These are phyloP conservation scores for Neodiprion lecontei DNA, from an alignment of 1,140 invertebrate species.

Conservation along the genomic window DNA sequence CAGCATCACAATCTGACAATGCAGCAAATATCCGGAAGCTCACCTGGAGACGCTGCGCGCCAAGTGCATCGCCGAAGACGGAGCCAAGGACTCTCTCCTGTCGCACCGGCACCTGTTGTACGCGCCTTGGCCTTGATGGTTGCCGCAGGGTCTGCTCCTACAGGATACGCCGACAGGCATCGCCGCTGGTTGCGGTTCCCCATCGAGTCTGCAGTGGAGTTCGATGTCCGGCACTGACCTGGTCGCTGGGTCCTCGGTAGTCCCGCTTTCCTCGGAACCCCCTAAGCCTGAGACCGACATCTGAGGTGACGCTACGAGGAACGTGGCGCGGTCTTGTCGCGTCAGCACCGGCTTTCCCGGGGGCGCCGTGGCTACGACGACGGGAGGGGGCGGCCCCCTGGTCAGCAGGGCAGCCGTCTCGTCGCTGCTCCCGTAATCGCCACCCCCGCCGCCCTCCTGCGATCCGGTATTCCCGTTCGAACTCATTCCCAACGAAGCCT, in stretches of 20 bases:
- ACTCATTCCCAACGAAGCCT: slow-evolving; percentile 41
- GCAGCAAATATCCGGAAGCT: slow-evolving; percentile 7
- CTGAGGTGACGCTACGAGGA: slow-evolving; percentile 75
- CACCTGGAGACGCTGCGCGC: slow-evolving; percentile 75
- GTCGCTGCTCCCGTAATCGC: slow-evolving; percentile 70
- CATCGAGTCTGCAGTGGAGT: slow-evolving; percentile 74
- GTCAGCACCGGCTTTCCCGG: slow-evolving; percentile 77
- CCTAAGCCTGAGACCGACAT: slow-evolving; percentile 74
- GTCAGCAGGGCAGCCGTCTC: slow-evolving; percentile 78
- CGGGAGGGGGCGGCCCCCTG: slow-evolving; percentile 64
- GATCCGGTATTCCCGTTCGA: slow-evolving; percentile 53
- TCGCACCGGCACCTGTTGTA: slow-evolving; percentile 69
- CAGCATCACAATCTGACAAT: neutral
- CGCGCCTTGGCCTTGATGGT: neutral
- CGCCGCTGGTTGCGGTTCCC: slow-evolving; percentile 59
- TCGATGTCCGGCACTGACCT: slow-evolving; percentile 89
- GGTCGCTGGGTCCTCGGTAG: slow-evolving; percentile 71
- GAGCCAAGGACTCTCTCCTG: slow-evolving; percentile 76
- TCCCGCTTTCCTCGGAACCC: slow-evolving; percentile 79
- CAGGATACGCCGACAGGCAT: slow-evolving; percentile 51
- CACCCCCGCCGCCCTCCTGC: slow-evolving; percentile 53
- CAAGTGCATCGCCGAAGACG: slow-evolving; percentile 75
- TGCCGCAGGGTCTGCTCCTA: slow-evolving; percentile 22
- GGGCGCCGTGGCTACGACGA: slow-evolving; percentile 57
- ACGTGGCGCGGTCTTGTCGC: slow-evolving; percentile 82